A percentile compares a stretch with the other conserved stretches of the same genome.
Evolutionary conservation across 2,888 invertebrate species (phyloP).

Genomic region (Peribatodes rhomboidaria): DNA sequence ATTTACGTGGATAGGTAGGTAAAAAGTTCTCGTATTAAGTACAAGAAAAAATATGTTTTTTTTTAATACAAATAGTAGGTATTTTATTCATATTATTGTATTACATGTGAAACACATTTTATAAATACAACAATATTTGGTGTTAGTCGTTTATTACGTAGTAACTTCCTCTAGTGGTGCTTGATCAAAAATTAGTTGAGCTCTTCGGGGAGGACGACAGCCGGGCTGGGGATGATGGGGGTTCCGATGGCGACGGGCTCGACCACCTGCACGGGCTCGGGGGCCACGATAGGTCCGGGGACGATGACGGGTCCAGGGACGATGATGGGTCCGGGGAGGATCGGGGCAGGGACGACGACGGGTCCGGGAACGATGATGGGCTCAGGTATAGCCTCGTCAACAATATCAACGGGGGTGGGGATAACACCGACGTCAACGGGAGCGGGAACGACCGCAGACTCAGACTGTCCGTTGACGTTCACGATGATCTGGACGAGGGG

Average conservation of each 20-base stretch:
- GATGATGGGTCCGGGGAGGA: conserved; percentile 44
- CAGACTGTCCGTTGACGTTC: conserved; percentile 40
- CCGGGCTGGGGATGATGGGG: conserved; percentile 48
- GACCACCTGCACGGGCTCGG: conserved; percentile 33
- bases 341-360: conserved; percentile 36
- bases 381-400: conserved; percentile 41
- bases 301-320: conserved; percentile 41
- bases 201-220: conserved; percentile 47
- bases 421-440: conserved; percentile 43
- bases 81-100: conserved; percentile 17
- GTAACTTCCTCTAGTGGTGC: not conserved
- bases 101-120: conserved; percentile 31
- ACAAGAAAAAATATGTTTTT: not conserved
- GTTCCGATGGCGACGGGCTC: conserved; percentile 43
- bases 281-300: conserved; percentile 45
- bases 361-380: conserved; percentile 36
- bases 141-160: conserved; percentile 22
- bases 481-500: conserved; percentile 49
- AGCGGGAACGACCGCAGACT: conserved; percentile 41
- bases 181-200: conserved; percentile 46
- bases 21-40: too few relatives aligned
- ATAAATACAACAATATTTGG: conserved; percentile 22
- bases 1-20: too few relatives aligned
- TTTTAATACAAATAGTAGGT: not conserved
- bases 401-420: conserved; percentile 42